phyloP scores from a whole-genome alignment of 2,888 invertebrate genomes.

The Poecilus cupreus region DNA sequence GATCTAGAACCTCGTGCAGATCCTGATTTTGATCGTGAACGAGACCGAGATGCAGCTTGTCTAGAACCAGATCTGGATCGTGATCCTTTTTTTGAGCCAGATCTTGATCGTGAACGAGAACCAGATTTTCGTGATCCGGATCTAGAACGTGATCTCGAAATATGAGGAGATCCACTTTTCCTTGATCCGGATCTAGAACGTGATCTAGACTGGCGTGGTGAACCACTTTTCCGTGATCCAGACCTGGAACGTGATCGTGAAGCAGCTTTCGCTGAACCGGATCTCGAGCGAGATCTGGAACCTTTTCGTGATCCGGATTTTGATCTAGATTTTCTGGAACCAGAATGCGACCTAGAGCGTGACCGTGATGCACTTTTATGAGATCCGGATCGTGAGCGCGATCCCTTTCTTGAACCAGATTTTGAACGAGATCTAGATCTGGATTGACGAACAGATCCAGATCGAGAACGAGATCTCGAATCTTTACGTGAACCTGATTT shows the following conservation, averaged over 20 bases:
- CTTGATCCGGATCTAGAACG: conserved; percentile 66
- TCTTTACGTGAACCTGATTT: conserved; percentile 64
- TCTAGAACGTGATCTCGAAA: conserved; percentile 67
- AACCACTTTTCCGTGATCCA: conserved; percentile 61
- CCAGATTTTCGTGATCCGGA: conserved; percentile 65
- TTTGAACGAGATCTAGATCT: conserved; percentile 65
- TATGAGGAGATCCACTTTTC: conserved; percentile 61
- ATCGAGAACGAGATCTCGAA: conserved; percentile 64
- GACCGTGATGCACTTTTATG: conserved; percentile 59
- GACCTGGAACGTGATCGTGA: conserved; percentile 64
- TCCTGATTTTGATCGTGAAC: conserved; percentile 62
- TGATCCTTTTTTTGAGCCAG: conserved; percentile 63
- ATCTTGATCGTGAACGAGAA: conserved; percentile 67
- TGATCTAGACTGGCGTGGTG: conserved; percentile 67
- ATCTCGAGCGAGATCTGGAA: conserved; percentile 64
- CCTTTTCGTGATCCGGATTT: conserved; percentile 64
- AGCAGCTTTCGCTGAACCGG: conserved; percentile 69
- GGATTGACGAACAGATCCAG: conserved; percentile 60
- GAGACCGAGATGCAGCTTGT: conserved; percentile 68
- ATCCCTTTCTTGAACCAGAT: conserved; percentile 63
- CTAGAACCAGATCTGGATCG: conserved; percentile 66
- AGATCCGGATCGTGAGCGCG: conserved; percentile 64
- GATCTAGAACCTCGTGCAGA: conserved; percentile 63
- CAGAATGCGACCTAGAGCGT: conserved; percentile 66
- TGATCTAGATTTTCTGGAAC: conserved; percentile 64